These are phyloP conservation scores for Channa maculata DNA, from an alignment of 2,113 vertebrate species.

Conservation along the genomic window DNA sequence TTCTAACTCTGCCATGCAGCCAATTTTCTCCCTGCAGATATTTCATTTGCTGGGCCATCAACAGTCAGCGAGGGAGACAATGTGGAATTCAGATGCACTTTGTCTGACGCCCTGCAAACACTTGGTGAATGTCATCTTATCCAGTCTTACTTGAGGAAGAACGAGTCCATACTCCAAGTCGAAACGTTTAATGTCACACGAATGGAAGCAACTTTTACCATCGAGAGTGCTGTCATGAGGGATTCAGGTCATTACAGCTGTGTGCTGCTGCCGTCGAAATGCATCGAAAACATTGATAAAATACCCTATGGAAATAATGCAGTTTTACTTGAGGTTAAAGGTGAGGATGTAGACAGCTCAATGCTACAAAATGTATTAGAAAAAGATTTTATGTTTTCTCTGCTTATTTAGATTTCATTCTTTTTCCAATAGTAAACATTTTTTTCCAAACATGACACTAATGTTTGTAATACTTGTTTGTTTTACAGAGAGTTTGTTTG, in stretches of 20 bases:
- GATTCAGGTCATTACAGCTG: conserved; percentile 68
- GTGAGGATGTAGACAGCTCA: not conserved
- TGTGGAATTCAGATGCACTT: conserved; percentile 37
- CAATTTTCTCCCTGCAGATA: conserved; percentile 50
- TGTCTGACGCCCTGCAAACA: conserved; percentile 20
- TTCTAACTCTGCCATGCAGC: conserved; percentile 35
- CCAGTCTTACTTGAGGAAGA: conserved; percentile 56
- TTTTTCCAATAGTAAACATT: no score
- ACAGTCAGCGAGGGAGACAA: conserved; percentile 17
- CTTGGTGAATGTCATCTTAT: conserved; percentile 19
- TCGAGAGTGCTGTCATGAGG: conserved; percentile 3
- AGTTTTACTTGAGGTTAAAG: conserved; percentile 48
- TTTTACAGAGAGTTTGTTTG: not conserved
- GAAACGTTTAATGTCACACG: not conserved
- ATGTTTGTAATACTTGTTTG: not conserved
- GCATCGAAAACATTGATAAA: not conserved
- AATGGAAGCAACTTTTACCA: conserved; percentile 45
- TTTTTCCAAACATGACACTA: not conserved
- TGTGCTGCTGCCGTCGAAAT: conserved; percentile 33
- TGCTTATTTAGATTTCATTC: not conserved
- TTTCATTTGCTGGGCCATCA: conserved; percentile 12
- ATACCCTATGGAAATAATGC: conserved; percentile 27
- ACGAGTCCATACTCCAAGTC: conserved; percentile 18
- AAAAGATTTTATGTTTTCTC: not conserved
- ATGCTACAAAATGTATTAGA: not conserved